These are phyloP conservation scores for Idaea biselata DNA, from an alignment of 2,888 invertebrate genomes.

Conservation along the genomic window DNA sequence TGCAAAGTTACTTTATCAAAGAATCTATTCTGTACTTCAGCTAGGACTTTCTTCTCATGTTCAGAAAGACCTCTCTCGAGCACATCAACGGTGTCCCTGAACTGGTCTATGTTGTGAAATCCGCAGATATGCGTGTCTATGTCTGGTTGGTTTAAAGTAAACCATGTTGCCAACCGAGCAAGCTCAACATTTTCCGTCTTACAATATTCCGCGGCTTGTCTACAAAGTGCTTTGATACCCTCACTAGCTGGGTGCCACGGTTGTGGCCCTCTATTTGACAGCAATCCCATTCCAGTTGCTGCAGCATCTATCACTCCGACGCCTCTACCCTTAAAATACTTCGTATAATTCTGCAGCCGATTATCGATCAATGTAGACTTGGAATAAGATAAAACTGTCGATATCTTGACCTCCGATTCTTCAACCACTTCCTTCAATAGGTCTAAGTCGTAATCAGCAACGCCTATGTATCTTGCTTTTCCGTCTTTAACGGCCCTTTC, in stretches of 20 bases:
- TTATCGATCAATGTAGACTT: constrained; percentile 91
- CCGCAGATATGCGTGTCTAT: constrained; percentile 88
- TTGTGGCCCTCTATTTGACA: constrained; percentile 87
- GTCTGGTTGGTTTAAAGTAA: constrained; percentile 81
- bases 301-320: constrained; percentile 93
- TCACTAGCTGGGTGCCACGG: constrained; percentile 90
- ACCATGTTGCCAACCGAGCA: constrained; percentile 86
- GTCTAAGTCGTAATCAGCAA: constrained; percentile 92
- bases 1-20: constrained; percentile 53
- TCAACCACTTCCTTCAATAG: constrained; percentile 87
- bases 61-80: constrained; percentile 82
- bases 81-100: constrained; percentile 84
- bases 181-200: constrained; percentile 85
- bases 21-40: constrained; percentile 78
- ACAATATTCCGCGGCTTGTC: constrained; percentile 83
- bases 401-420: constrained; percentile 83
- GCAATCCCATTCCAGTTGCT: constrained; percentile 89
- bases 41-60: constrained; percentile 82
- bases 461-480: constrained; percentile 89
- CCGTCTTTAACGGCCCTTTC: constrained; percentile 86
- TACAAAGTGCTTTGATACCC: constrained; percentile 82
- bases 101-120: constrained; percentile 83
- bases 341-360: constrained; percentile 85
- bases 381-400: constrained; percentile 88
- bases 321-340: constrained; percentile 86